Base-by-base conservation (phyloP, 2,888 invertebrate genomes). In the Ennomos fuscantarius region DNA sequence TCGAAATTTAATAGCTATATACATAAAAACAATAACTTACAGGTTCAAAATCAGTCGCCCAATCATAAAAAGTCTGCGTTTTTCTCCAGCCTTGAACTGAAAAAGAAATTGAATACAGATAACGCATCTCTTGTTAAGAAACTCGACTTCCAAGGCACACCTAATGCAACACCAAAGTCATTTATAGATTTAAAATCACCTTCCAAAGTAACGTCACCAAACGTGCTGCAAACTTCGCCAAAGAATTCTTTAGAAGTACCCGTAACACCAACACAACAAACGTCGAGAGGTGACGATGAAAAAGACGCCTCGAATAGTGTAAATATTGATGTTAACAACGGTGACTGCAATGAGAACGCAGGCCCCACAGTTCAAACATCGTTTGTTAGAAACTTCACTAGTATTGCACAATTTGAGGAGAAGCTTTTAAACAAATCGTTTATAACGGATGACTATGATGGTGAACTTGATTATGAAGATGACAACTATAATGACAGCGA, bases 401-500 rank as follows among this genome's bases (percentile, higher is more conserved):
- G 53, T 31, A 60, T 61, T 44, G 41, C 59, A n/a, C 60, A 60
- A 8, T 45, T 63, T 13, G 63, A 67, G 48, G 51, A 55, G 11
- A 64, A 45, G 47, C 15, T 34, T 8, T 15, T 61, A n/a, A 56
- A 47, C 8, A 47, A 31, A 9, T 37, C 33, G 24, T 40, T 44
- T 35, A 41, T n/a, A 5, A 40, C 36, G 66, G 55, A 66, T 31
- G 24, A 41, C 15, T 57, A 67, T 50, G 63, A 70, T 15, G 64
- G 65, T 34, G 63, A 61, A 55, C 24, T 24, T 24, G 24, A 24
- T 24, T 64, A 72, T 40, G 56, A 65, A 9, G 55, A 66, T 46
- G 67, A 69, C 13, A 62, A 70, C 54, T 67, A 65, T 62, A 65
- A 65, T 42, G 65, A 68, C 9, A 53, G 61, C 37, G 66, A 60